These are phyloP conservation scores for Choloepus didactylus DNA, from an alignment of 2,797 vertebrate species.

Conservation along the genomic window DNA sequence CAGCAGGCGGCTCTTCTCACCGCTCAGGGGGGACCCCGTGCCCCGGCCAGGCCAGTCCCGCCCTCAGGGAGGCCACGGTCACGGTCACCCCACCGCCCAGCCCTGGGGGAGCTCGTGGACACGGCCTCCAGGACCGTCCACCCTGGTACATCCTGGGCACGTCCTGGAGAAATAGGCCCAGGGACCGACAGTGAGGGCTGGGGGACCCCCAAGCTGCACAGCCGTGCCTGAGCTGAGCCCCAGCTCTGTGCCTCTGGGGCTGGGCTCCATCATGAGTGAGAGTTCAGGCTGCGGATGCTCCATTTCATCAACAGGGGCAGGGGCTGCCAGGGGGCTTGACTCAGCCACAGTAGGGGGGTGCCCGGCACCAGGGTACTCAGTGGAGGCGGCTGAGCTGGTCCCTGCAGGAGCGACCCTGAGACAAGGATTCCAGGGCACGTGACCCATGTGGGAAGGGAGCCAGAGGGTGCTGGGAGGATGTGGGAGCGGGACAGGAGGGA, in stretches of 20 bases:
- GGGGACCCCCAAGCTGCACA: too few relatives aligned
- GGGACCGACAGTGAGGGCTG: fast-evolving
- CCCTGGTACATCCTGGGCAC: background rate
- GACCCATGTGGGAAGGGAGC: too few relatives aligned
- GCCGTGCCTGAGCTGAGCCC: background rate
- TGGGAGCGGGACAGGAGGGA: too few relatives aligned
- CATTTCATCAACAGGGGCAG: fast-evolving
- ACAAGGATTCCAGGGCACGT: too few relatives aligned
- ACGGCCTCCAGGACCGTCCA: too few relatives aligned
- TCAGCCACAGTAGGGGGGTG: background rate
- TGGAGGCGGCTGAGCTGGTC: background rate
- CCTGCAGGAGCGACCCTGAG: background rate
- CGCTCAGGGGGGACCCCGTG: too few relatives aligned
- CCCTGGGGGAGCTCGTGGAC: fast-evolving
- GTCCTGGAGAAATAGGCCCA: background rate
- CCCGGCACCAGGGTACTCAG: too few relatives aligned
- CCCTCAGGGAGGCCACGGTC: too few relatives aligned
- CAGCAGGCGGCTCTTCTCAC: too few relatives aligned
- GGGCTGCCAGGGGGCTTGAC: background rate
- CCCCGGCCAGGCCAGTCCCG: background rate
- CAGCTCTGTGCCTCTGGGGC: background rate
- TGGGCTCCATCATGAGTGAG: background rate
- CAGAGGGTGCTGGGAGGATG: too few relatives aligned
- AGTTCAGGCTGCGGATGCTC: background rate
- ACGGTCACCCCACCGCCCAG: slow-evolving; percentile 48